Evolutionary conservation across 2,113 vertebrate genomes (phyloP).

Genomic region (Illadopsis cleaveri): DNA sequence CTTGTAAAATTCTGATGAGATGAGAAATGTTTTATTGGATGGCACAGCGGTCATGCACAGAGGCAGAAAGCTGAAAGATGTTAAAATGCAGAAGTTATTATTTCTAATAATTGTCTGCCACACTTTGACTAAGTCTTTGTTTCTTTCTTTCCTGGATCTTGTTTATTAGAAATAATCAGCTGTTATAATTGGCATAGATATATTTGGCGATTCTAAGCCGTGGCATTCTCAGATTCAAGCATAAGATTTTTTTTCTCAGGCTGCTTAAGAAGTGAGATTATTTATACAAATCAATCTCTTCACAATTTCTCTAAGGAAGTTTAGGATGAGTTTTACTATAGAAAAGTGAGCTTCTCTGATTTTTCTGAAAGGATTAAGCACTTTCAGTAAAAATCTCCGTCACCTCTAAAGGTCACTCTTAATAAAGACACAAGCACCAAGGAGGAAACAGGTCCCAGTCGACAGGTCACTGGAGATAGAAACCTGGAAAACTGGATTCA

Average conservation of each 20-base stretch:
- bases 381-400: not conserved
- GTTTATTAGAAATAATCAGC: not conserved
- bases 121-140: not conserved
- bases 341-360: not conserved
- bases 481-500: slow-evolving; percentile 15
- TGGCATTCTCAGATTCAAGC: not conserved
- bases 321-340: not conserved
- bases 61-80: not conserved
- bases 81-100: not conserved
- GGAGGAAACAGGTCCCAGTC: not conserved
- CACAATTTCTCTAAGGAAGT: not conserved
- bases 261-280: not conserved
- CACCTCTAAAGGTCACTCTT: not conserved
- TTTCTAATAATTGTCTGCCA: not conserved
- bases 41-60: not conserved
- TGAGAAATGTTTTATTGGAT: not conserved
- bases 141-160: not conserved
- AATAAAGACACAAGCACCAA: not conserved
- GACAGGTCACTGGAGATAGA: not conserved
- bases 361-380: not conserved
- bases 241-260: not conserved
- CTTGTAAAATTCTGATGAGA: not conserved
- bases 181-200: not conserved
- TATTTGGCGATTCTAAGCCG: not conserved
- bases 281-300: not conserved